These are phyloP conservation scores for Plecotus auritus DNA, from an alignment of 2,113 vertebrate genomes.

Conservation along the genomic window DNA sequence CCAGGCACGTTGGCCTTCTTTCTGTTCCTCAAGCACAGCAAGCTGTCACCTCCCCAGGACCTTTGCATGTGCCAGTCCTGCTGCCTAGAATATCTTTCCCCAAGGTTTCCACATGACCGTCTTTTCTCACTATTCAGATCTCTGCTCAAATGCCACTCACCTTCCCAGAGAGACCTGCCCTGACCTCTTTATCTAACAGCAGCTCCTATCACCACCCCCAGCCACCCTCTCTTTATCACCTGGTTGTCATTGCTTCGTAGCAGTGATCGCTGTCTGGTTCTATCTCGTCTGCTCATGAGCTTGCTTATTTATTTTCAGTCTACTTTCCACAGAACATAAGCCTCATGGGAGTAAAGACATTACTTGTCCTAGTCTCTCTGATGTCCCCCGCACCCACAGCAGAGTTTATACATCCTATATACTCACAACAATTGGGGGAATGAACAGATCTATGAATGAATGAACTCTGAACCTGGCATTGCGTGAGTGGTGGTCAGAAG, in stretches of 20 bases:
- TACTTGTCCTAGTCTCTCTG: neutral
- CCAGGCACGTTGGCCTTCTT: neutral
- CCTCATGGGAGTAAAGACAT: neutral
- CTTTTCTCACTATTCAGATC: neutral
- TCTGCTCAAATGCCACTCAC: neutral
- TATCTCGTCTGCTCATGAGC: neutral
- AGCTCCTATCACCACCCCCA: neutral
- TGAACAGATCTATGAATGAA: neutral
- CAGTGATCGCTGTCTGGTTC: neutral
- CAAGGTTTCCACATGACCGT: neutral
- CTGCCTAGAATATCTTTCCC: neutral
- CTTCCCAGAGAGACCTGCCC: neutral
- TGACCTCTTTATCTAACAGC: neutral
- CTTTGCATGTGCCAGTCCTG: neutral
- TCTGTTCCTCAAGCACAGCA: neutral
- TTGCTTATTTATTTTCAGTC: neutral
- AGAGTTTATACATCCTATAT: neutral
- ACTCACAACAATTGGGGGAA: neutral
- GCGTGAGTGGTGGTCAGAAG: neutral
- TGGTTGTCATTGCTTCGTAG: neutral
- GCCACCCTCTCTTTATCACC: neutral
- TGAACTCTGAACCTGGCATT: neutral
- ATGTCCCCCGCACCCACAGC: neutral
- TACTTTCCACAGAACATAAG: neutral
- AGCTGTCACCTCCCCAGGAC: neutral